phyloP scores from a whole-genome alignment of 1,140 invertebrate species.

The Lysiphlebus fabarum region DNA sequence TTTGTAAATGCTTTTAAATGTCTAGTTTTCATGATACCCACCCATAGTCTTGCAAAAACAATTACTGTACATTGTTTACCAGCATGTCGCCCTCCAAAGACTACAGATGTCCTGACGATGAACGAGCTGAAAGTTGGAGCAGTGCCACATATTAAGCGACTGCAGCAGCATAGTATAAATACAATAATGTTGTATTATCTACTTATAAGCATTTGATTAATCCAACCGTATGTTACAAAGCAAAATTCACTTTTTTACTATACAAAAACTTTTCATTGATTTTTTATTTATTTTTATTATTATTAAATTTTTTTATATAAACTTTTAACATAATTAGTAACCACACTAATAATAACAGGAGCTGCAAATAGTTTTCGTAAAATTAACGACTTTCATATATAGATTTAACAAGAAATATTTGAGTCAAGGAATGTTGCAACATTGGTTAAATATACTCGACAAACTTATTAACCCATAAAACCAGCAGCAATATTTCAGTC shows the following conservation, averaged over 20 bases:
- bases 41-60: constrained; percentile 10
- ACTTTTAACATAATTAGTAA: too few species aligned
- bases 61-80: constrained; percentile 10
- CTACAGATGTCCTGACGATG: constrained; percentile 5
- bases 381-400: too few species aligned
- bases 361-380: too few species aligned
- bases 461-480: constrained; percentile 35
- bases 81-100: constrained; percentile 4
- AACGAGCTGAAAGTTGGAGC: constrained; percentile 7
- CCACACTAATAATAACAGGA: too few species aligned
- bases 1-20: neutral
- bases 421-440: constrained; percentile 36
- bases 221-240: too few species aligned
- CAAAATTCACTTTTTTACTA: too few species aligned
- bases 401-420: constrained; percentile 31
- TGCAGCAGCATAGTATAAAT: too few species aligned
- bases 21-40: neutral
- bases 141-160: constrained; percentile 3
- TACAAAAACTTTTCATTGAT: too few species aligned
- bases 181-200: too few species aligned
- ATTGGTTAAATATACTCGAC: constrained; percentile 38
- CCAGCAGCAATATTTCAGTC: neutral
- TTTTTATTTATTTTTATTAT: too few species aligned
- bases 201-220: too few species aligned
- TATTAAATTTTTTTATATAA: too few species aligned